Evolutionary conservation across 2,797 vertebrate genomes (phyloP), one percentile per base, ranked within the genome.

Genomic region (Falco columbarius): DNA sequence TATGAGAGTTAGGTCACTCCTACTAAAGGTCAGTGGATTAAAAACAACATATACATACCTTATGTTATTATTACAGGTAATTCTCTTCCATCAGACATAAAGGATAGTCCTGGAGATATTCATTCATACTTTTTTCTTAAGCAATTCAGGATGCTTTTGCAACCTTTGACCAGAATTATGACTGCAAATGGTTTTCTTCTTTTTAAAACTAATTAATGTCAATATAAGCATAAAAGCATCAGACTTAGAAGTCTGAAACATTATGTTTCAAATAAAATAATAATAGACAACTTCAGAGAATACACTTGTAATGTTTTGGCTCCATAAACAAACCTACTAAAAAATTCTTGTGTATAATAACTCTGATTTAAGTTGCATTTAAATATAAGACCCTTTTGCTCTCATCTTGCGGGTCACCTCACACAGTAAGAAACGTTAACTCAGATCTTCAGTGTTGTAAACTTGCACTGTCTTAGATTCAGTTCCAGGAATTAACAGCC

Each of bases 131-230:
- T 95, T 77, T 36, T 59, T 36, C 46, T 89, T 86, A 26, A 51
- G 54, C 22, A 74, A 68, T 54, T 85, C 34, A 49, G 17, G 56
- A 75, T 56, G 76, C 26, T 73, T 65, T 38, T 72, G 20, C 58
- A 71, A 71, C 14, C 36, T 80, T 93, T 83, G 22, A 66, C 9
- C 42, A 61, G 51, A 65, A 79, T 80, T 82, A 56, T 19, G 36
- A 61, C 72, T 40, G 58, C 54, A 95, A 62, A 90, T 29, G 14
- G 21, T 21, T 73, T 84, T 62, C 56, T 58, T 46, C 81, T 66
- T n/a, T 86, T 90, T 76, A 77, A 86, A 89, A 56, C 34, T 93
- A 95, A 95, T 90, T 85, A 85, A 91, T 30, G 47, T 90, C 66
- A 80, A 58, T 19, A 27, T 71, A 91, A 75, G 30, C 76, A 67